Base-by-base conservation (phyloP, 2,113 vertebrate species). In the Hippotragus niger region DNA sequence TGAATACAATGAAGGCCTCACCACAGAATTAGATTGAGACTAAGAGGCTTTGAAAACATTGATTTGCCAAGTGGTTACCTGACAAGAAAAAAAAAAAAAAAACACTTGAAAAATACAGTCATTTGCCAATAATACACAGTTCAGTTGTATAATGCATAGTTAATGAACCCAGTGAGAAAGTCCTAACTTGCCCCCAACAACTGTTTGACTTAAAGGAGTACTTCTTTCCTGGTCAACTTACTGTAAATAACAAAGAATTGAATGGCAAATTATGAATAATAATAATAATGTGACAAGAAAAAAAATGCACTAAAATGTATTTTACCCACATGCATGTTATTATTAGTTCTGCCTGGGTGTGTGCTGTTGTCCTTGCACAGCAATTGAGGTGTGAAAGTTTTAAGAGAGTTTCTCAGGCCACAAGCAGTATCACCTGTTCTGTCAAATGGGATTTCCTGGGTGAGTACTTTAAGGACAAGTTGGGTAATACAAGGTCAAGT, bases 301-400 rank as follows among this genome's bases (percentile, higher is more conserved):
- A 86, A 87, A 88, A 92, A 21, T 3, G 85, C 11, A 23, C 2
- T 23, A 25, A 81, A 62, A 36, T 0, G 3, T 25, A 43, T 89
- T 50, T 92, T 47, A 53, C 7, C 84, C 7, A 43, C 11, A 14
- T 47, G 6, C 11, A 23, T 14, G 19, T n/a, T n/a, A 31, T 85
- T 31, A 27, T 8, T 27, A 87, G 19, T 36, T 91, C 7, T 45
- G 14, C 11, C 43, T 74, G 17, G 11, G 43, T 31, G n/a, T 36
- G 9, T 47, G 13, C 31, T 6, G 11, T 47, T 13, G 36, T 14
- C 7, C 9, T 14, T 15, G 1, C 0, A 13, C 0, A 47, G 64
- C 3, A 74, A 25, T 1, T 52, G 40, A 36, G 21, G 2, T 33
- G 7, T 43, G 50, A 16, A 53, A 14, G 3, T n/a, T 16, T 93